A percentile compares a stretch with the other conserved stretches of the same genome.
Evolutionary conservation across 2,113 vertebrate genomes (phyloP).

Genomic region (Sinocyclocheilus anophthalmus): DNA sequence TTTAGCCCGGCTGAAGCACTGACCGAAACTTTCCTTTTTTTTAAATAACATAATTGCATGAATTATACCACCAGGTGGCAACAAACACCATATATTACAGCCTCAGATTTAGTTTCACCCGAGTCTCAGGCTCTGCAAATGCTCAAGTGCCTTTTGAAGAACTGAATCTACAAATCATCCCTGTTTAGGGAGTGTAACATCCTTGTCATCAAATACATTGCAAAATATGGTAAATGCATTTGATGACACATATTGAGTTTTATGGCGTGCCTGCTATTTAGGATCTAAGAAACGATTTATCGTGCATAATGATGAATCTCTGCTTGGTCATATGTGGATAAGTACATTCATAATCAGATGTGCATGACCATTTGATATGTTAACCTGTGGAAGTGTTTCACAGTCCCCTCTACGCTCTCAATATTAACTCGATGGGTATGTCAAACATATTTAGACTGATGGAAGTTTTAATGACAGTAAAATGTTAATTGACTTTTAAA

Average conservation of each 20-base stretch:
- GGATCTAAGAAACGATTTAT: background rate
- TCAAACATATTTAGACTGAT: conserved; percentile 60
- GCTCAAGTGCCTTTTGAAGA: background rate
- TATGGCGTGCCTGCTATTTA: background rate
- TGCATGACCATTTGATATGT: conserved; percentile 21
- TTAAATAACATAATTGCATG: background rate
- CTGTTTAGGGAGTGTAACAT: background rate
- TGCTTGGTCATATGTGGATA: conserved; percentile 2
- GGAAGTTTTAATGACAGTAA: conserved; percentile 59
- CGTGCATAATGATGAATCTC: background rate
- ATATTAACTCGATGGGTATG: conserved; percentile 41
- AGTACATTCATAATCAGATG: conserved; percentile 19
- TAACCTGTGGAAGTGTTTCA: conserved; percentile 3
- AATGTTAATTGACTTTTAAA: conserved; percentile 62
- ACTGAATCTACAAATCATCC: conserved; percentile 5
- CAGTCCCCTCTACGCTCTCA: background rate
- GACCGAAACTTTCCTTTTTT: background rate
- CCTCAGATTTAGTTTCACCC: background rate
- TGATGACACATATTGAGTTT: background rate
- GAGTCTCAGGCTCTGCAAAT: background rate
- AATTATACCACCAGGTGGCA: conserved; percentile 53
- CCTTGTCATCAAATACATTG: background rate
- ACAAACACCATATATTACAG: conserved; percentile 44
- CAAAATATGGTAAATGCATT: background rate
- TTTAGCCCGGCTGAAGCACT: background rate